Conservation (phyloP, 1,140 invertebrate genomes). For the Solen grandis region DNA sequence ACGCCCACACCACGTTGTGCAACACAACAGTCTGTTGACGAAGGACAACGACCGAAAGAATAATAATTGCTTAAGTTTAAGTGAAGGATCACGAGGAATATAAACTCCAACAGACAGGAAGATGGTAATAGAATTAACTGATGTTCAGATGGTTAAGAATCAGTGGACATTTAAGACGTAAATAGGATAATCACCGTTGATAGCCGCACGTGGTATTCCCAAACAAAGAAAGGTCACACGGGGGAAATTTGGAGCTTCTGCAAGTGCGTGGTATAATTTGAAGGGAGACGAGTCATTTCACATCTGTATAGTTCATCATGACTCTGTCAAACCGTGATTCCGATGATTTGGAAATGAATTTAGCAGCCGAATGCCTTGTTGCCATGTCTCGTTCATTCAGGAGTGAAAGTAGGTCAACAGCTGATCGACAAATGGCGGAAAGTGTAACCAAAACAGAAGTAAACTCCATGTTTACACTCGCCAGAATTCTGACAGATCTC, state of each 20-base stretch:
- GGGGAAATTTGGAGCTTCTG: neutral
- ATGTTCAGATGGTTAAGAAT: neutral
- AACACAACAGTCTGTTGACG: neutral
- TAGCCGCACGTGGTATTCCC: constrained; percentile 37
- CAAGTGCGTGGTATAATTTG: constrained; percentile 30
- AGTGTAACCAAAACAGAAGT: constrained; percentile 62
- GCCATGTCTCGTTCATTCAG: constrained; percentile 82
- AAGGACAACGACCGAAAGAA: constrained; percentile 18
- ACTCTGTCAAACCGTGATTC: constrained; percentile 52
- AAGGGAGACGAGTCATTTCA: neutral
- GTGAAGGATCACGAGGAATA: neutral
- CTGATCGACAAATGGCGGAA: constrained; percentile 57
- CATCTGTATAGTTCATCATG: constrained; percentile 43
- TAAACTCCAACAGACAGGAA: neutral
- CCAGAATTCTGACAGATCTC: constrained; percentile 84
- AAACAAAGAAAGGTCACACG: constrained; percentile 56
- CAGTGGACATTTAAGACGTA: neutral
- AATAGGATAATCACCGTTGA: neutral
- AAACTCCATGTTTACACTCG: constrained; percentile 83
- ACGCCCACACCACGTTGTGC: constrained; percentile 55
- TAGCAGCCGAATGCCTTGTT: constrained; percentile 84
- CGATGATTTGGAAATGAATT: constrained; percentile 82
- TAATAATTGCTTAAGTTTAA: neutral
- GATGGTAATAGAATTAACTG: neutral
- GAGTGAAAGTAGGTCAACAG: constrained; percentile 54